Evolutionary conservation across 2,888 invertebrate species (phyloP).

Genomic region (Leptogaster cylindrica): DNA sequence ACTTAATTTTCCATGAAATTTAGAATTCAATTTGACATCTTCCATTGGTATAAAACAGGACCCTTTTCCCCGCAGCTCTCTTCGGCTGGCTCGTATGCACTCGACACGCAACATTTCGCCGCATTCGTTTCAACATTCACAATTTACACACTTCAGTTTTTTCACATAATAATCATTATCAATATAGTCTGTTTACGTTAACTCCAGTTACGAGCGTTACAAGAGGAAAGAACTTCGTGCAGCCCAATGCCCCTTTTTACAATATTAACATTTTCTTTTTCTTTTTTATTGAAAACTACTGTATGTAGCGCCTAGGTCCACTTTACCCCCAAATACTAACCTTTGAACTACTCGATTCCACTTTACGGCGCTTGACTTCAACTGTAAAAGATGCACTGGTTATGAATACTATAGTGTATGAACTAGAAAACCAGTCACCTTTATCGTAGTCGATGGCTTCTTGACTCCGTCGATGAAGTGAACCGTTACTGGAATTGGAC

Average conservation of each 20-base stretch:
- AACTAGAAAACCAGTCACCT: conserved; percentile 64
- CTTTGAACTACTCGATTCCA: conserved; percentile 80
- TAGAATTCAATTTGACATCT: conserved; percentile 11
- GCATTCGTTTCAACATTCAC: neutral
- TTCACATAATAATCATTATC: no score
- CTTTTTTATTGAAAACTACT: conserved; percentile 47
- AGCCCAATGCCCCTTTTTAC: conserved; percentile 45
- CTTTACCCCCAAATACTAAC: conserved; percentile 75
- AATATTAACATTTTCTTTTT: conserved; percentile 45
- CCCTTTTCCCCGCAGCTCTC: conserved; percentile 4
- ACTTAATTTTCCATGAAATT: conserved; percentile 29
- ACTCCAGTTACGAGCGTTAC: neutral
- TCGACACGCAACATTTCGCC: no score
- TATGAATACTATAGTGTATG: neutral
- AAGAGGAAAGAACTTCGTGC: conserved; percentile 34
- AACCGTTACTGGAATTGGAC: conserved; percentile 65
- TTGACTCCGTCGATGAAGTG: conserved; percentile 65
- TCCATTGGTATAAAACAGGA: neutral
- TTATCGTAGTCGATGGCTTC: conserved; percentile 68
- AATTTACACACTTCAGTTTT: conserved; percentile 22
- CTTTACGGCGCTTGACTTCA: conserved; percentile 84
- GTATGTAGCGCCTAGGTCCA: conserved; percentile 50
- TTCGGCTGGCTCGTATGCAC: neutral
- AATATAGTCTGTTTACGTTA: no score
- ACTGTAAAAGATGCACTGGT: conserved; percentile 32